Conservation (phyloP, 2,113 vertebrate species). For the Corythornis madagascariensis region DNA sequence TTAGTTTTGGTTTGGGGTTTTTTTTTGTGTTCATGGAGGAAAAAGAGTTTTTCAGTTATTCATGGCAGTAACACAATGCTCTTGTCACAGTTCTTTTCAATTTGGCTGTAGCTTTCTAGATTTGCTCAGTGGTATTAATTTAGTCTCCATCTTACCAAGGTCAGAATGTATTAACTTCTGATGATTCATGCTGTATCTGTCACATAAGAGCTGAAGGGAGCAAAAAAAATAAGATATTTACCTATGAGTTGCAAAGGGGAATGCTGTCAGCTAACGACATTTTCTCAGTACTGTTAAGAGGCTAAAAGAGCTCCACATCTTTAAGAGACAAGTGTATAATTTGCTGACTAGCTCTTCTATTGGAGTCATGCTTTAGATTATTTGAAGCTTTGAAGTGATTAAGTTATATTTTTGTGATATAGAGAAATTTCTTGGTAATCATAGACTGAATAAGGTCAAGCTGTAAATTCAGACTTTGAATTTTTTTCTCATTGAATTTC, state of each 20-base stretch:
- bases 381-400: conserved; percentile 34
- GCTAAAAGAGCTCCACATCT: neutral
- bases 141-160: neutral
- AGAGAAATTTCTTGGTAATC: conserved; percentile 25
- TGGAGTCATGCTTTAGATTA: neutral
- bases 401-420: neutral
- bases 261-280: neutral
- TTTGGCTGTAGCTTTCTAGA: neutral
- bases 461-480: conserved; percentile 51
- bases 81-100: neutral
- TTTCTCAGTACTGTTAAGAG: neutral
- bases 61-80: neutral
- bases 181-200: neutral
- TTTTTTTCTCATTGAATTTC: conserved; percentile 55
- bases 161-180: neutral
- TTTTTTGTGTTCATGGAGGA: neutral
- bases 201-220: neutral
- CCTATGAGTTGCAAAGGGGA: conserved; percentile 39
- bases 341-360: conserved; percentile 6
- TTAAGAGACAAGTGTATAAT: neutral
- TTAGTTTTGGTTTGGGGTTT: neutral
- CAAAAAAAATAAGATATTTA: conserved; percentile 8
- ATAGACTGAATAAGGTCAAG: conserved; percentile 21
- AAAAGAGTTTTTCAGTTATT: neutral
- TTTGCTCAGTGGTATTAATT: neutral